Base-by-base conservation (phyloP, 2,797 vertebrate species). In the Scolopax bukidnonensis region DNA sequence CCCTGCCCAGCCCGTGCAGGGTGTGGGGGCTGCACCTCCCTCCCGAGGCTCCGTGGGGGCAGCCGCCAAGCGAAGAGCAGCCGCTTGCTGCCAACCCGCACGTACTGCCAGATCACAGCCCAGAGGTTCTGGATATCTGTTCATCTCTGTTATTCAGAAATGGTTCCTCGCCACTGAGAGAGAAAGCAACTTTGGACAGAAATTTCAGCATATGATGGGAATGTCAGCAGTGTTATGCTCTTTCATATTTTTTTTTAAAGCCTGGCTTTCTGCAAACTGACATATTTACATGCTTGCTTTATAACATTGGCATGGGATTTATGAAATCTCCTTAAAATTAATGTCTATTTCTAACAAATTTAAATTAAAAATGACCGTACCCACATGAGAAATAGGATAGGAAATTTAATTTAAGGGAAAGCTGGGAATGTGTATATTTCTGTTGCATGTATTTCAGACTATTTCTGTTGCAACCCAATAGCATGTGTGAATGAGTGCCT, bases 211-310 rank as follows among this genome's bases (percentile, higher is more conserved):
- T 63, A 1, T 84, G 91, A 96, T 91, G 91, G 89, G 92, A 96
- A 96, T 76, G 87, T 95, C 94, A 86, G 87, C 89, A 95, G 65
- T 89, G 87, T 94, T 94, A 40, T 54, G 83, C 50, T 86, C 85
- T 88, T 90, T 90, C 45, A 12, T 87, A 21, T 63, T 87, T 90
- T 94, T 93, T 93, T 92, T 90, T 43, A 56, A 95, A 96, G 94
- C 91, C 96, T 95, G 96, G 88, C 71, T 96, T 97, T 96, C 94
- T 96, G 90, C 94, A 96, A 95, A 90, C 74, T 96, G 96, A 95
- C 95, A 90, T 95, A 96, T 96, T 95, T 96, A 95, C 93, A 92
- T 93, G 93, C 88, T 93, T 70, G 88, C 86, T 93, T 96, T 85
- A 30, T 83, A 96, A 87, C 82, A 92, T 65, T 89, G 95, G 95